Evolutionary conservation across 2,888 invertebrate genomes (phyloP).

Genomic region (Stegana nigrithorax): DNA sequence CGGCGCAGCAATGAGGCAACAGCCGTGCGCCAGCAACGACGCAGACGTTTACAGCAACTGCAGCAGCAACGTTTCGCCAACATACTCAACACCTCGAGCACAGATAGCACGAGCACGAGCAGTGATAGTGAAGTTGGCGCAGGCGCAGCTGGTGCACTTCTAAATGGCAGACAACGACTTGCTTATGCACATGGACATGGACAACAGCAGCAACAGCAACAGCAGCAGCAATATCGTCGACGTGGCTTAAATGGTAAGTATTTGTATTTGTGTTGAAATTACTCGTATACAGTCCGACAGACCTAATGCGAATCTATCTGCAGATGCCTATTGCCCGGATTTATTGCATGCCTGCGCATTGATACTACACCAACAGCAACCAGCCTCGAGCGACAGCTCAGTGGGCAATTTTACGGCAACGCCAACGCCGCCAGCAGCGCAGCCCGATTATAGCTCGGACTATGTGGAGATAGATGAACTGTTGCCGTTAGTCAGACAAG

Average conservation of each 20-base stretch:
- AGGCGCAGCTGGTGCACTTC: no score
- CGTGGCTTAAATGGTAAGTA: constrained; percentile 48
- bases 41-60: constrained; percentile 45
- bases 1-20: constrained; percentile 28
- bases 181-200: constrained; percentile 22
- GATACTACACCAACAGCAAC: constrained; percentile 58
- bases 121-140: constrained; percentile 24
- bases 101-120: constrained; percentile 37
- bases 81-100: constrained; percentile 45
- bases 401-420: constrained; percentile 60
- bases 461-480: constrained; percentile 65
- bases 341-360: constrained; percentile 65
- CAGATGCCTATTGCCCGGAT: constrained; percentile 67
- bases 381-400: constrained; percentile 58
- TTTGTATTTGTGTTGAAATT: background rate
- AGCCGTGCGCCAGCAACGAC: constrained; percentile 46
- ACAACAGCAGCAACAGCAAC: constrained; percentile 12
- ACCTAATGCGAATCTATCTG: constrained; percentile 7
- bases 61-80: constrained; percentile 49
- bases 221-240: constrained; percentile 44
- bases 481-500: constrained; percentile 40
- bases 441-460: constrained; percentile 51
- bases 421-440: constrained; percentile 40
- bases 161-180: constrained; percentile 9
- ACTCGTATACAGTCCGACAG: no score